Base-by-base conservation (phyloP, 2,113 vertebrate genomes). In the Cephalophus harveyi region DNA sequence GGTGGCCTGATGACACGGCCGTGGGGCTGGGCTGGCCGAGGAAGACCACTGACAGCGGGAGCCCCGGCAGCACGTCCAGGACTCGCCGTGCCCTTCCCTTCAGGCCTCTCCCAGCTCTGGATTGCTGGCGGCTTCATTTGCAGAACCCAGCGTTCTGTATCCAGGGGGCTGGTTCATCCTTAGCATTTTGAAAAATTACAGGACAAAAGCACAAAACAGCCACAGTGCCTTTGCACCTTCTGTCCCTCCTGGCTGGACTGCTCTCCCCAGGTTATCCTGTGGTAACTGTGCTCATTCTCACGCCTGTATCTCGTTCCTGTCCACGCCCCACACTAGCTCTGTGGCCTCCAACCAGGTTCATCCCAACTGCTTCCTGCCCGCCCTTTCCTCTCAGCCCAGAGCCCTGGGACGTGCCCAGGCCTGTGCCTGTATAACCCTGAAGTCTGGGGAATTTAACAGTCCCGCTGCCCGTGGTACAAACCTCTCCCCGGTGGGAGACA, bases 41-140 rank as follows among this genome's bases (percentile, higher is more conserved):
- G 28, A 25, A 25, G 7, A 30, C 11, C 43, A 16, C 12, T 1
- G 82, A 33, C 19, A 15, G 30, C 14, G 40, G 52, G 30, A 19
- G 4, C 2, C 15, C 4, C 2, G 2, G 28, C 15, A 14, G 14
- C n/a, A 25, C 11, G 4, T n/a, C 10, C 14, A 3, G 76, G 0
- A 4, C 6, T 46, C 28, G 0, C 9, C 1, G 0, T 4, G 16
- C 15, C 3, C 25, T 46, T 64, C 55, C 48, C 11, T 36, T 6
- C 19, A 10, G 59, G 52, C 36, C 2, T 17, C 52, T 55, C 76
- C 40, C 40, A 25, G 30, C 86, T 21, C 40, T 50, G 85, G 17
- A 7, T 15, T 3, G 8, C 28, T 3, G 7, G 46, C 9, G 9
- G n/a, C 10, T 86, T 57, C 46, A 36, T 23, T 27, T 17, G 9